Percentiles rank a stretch among this genome's conserved stretches.
Conservation (phyloP, 2,797 vertebrate species). For the Erethizon dorsatum region DNA sequence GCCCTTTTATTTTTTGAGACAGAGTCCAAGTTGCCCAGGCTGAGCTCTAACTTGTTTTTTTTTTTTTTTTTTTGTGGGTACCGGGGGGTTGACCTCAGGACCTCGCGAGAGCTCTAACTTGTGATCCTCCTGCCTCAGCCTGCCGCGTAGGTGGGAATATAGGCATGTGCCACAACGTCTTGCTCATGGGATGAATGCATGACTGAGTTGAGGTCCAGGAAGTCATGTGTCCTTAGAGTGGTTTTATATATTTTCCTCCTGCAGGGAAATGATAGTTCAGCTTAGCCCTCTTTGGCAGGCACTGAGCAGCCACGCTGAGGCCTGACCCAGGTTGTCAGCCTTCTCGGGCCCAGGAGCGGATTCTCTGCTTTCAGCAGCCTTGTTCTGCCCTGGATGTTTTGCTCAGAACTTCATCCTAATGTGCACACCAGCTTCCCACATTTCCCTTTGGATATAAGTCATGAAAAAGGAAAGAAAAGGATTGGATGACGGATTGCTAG, state of each 20-base stretch:
- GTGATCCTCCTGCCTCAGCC: neutral
- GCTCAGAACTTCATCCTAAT: constrained; percentile 30
- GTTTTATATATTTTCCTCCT: neutral
- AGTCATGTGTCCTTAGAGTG: neutral
- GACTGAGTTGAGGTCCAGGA: constrained; percentile 26
- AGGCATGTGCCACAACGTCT: neutral
- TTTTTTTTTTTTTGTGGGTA: no score
- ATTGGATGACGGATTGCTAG: neutral
- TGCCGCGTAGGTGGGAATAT: neutral
- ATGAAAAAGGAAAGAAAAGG: neutral
- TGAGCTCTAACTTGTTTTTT: neutral
- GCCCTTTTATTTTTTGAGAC: neutral
- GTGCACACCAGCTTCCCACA: neutral
- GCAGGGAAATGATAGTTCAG: neutral
- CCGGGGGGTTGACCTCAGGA: no score
- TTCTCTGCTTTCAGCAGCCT: constrained; percentile 2
- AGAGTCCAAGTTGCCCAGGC: neutral
- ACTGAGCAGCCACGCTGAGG: neutral
- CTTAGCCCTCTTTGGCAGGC: neutral
- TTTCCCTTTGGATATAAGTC: constrained; percentile 33
- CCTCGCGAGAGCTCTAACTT: neutral
- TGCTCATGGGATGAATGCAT: neutral
- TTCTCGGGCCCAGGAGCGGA: neutral
- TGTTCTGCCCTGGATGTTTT: neutral
- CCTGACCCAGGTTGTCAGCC: neutral